Evolutionary conservation across 2,888 invertebrate genomes (phyloP).

Genomic region (Caenorhabditis angaria): DNA sequence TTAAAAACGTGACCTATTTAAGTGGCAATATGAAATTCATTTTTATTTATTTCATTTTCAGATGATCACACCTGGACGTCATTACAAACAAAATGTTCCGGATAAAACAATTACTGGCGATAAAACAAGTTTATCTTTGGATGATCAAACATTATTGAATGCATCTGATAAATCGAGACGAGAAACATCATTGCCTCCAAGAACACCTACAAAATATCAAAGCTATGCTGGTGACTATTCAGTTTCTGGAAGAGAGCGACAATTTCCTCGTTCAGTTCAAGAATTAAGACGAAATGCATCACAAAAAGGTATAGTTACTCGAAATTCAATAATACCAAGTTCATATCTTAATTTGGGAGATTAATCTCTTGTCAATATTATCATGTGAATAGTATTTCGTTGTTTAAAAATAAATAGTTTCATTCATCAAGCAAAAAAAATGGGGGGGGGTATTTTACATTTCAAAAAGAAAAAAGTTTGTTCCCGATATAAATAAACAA

Average conservation of each 20-base stretch:
- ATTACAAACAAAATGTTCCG: neutral
- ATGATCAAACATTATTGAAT: neutral
- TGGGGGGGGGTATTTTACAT: too few relatives aligned
- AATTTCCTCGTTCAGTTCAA: neutral
- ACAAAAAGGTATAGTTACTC: neutral
- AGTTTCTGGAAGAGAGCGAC: neutral
- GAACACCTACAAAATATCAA: neutral
- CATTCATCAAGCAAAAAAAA: neutral
- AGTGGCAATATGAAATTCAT: neutral
- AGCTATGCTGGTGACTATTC: neutral
- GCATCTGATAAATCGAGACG: neutral
- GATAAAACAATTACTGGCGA: neutral
- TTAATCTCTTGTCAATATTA: neutral
- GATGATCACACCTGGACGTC: neutral
- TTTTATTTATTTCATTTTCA: neutral
- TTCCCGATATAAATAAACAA: conserved; percentile 1
- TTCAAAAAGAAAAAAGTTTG: neutral
- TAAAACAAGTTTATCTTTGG: neutral
- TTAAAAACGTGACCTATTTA: neutral
- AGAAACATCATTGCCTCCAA: neutral
- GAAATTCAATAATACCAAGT: conserved; percentile 5
- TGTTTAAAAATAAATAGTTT: conserved; percentile 10
- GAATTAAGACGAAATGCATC: neutral
- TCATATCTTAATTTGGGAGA: conserved; percentile 6
- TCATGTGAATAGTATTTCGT: neutral